Evolutionary conservation across 2,113 vertebrate species (phyloP).

Genomic region (Istiophorus platypterus): DNA sequence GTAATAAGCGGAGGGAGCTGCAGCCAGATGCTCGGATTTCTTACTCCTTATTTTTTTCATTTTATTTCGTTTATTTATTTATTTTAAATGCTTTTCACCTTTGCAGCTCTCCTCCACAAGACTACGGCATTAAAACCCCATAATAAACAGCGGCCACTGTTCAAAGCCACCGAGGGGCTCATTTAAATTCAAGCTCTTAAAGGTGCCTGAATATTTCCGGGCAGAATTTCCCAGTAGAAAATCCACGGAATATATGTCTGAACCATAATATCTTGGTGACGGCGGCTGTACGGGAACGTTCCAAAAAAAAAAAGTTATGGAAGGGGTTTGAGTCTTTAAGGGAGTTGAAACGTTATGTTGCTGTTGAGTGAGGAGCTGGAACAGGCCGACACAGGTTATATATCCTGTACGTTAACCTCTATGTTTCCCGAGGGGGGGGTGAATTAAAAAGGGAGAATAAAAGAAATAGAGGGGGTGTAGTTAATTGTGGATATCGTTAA

Average conservation of each 20-base stretch:
- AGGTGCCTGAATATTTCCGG: too few relatives aligned
- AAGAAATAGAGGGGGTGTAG: neutral
- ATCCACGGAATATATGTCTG: neutral
- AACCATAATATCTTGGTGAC: neutral
- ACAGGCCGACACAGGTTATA: too few relatives aligned
- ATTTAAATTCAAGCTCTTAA: neutral
- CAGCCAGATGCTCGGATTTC: constrained; percentile 3
- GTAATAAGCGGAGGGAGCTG: constrained; percentile 46
- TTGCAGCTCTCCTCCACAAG: constrained; percentile 3
- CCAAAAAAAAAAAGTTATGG: too few relatives aligned
- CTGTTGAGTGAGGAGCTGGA: too few relatives aligned
- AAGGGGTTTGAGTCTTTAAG: too few relatives aligned
- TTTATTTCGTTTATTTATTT: too few relatives aligned
- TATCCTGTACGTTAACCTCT: too few relatives aligned
- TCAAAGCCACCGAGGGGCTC: neutral
- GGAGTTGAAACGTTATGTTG: too few relatives aligned
- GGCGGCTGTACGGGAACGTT: too few relatives aligned
- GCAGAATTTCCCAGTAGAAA: too few relatives aligned
- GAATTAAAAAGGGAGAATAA: neutral
- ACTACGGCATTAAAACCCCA: constrained; percentile 2
- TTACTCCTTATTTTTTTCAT: too few relatives aligned
- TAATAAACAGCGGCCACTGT: constrained; percentile 7
- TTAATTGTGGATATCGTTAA: neutral
- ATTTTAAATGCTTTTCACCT: constrained; percentile 19
- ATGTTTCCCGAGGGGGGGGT: neutral